phyloP scores from a whole-genome alignment of 1,140 invertebrate species.

The Drosophila oshimai region DNA sequence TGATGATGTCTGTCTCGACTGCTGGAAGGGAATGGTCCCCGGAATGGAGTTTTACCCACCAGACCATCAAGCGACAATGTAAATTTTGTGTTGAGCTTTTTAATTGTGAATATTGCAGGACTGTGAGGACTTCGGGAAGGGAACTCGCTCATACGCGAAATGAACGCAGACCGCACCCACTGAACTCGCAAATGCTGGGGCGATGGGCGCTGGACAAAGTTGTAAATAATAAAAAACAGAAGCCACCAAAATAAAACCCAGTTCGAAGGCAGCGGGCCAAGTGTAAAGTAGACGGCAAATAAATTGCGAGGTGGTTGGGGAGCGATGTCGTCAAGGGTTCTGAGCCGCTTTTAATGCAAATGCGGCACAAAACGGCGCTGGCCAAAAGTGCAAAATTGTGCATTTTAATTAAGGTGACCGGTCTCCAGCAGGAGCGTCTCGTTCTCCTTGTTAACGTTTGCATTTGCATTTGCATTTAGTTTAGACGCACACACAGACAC shows the following conservation, averaged over 20 bases:
- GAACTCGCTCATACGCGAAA: slow-evolving; percentile 68
- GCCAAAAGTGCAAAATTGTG: slow-evolving; percentile 81
- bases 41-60: slow-evolving; percentile 27
- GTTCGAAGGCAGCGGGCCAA: slow-evolving; percentile 49
- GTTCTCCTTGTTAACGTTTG: slow-evolving; percentile 40
- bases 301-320: slow-evolving; percentile 63
- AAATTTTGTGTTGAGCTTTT: slow-evolving; percentile 82
- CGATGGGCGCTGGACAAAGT: slow-evolving; percentile 22
- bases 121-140: neutral
- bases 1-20: slow-evolving; percentile 45
- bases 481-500: slow-evolving; percentile 37
- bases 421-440: slow-evolving; percentile 21
- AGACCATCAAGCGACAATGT: slow-evolving; percentile 75
- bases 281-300: slow-evolving; percentile 74
- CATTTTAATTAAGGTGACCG: slow-evolving; percentile 82
- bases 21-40: slow-evolving; percentile 15
- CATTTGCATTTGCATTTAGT: slow-evolving; percentile 72
- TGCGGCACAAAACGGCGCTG: slow-evolving; percentile 65
- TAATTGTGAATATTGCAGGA: slow-evolving; percentile 71
- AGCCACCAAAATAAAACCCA: slow-evolving; percentile 45
- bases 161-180: slow-evolving; percentile 68
- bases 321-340: slow-evolving; percentile 53
- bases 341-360: slow-evolving; percentile 72
- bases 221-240: slow-evolving; percentile 59
- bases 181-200: slow-evolving; percentile 44